These are phyloP conservation scores for Hermaeophaga mercurialis DNA, from an alignment of 2,888 invertebrate genomes.

Conservation along the genomic window DNA sequence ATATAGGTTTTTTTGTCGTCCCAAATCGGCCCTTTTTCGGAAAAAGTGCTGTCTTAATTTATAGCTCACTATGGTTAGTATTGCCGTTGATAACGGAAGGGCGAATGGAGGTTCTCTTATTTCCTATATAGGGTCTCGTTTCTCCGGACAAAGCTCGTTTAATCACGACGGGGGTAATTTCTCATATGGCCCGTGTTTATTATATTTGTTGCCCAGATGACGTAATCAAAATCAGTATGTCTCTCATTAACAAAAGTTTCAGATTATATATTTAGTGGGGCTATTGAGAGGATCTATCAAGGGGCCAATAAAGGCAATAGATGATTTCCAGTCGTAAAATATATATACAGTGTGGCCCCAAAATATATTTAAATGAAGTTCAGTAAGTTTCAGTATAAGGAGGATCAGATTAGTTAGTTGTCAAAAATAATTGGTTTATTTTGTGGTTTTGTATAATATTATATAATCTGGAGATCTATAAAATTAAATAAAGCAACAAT, in stretches of 20 bases:
- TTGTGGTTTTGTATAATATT: too few relatives aligned
- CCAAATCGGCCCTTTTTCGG: constrained; percentile 9
- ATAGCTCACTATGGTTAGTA: constrained; percentile 15
- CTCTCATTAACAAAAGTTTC: neutral
- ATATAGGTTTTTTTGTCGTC: constrained; percentile 15
- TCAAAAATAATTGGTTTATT: too few relatives aligned
- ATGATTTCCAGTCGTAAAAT: too few relatives aligned
- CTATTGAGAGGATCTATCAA: too few relatives aligned
- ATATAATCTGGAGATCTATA: too few relatives aligned
- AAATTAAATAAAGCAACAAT: too few relatives aligned
- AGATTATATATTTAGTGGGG: too few relatives aligned
- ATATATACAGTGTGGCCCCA: too few relatives aligned
- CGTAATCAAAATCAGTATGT: neutral
- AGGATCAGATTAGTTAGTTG: too few relatives aligned
- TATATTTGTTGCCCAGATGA: constrained; percentile 13
- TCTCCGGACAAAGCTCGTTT: constrained; percentile 15
- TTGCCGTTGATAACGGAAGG: constrained; percentile 24
- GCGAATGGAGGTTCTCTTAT: constrained; percentile 12
- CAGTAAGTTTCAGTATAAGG: too few relatives aligned
- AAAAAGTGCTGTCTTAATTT: constrained; percentile 23
- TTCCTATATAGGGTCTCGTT: constrained; percentile 9
- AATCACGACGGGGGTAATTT: constrained; percentile 18
- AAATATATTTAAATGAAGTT: too few relatives aligned
- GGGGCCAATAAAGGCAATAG: neutral
- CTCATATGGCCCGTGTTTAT: constrained; percentile 18